Base-by-base conservation (phyloP, 2,888 invertebrate species). In the Protophormia terraenovae region DNA sequence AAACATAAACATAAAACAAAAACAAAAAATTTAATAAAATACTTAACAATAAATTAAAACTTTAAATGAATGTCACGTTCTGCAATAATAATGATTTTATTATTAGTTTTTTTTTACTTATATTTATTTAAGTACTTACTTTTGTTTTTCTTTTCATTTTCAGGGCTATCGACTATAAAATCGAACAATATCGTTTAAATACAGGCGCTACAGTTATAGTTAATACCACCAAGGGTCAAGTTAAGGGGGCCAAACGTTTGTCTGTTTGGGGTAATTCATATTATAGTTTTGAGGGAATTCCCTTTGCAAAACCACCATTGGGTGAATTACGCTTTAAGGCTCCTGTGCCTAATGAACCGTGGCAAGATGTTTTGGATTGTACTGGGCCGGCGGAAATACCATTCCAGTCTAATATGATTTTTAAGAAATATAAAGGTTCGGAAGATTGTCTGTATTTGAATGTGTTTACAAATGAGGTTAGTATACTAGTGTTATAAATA, bases 381-480 rank as follows among this genome's bases (percentile, higher is more conserved):
- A 91, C 92, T 0, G 87, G 89, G 5, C 89, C 92, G 50, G 91
- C 91, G 0, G 89, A 91, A 16, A 88, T 90, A 67, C 92, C 92
- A 14, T 86, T 92, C 75, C 93, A 93, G 83, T 88, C 89, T 2
- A 90, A 92, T 87, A 86, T 89, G 45, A 87, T 92, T 19, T 89
- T 90, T 45, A 87, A 90, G 12, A 91, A 92, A 83, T 89, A 90
- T 64, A 90, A 93, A 8, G 94, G 94, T 35, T 90, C 91, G 2
- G 94, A 94, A 89, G 94, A 94, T 88, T 94, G 94, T 84, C 88
- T 94, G 3, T 93, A 93, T 87, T 87, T 94, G n/a, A 94, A 94
- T 89, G 93, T 94, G 0, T 93, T 90, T 41, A 91, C 91, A 8
- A 92, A 90, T 75, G 89, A 91, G 83, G 93, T 92, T 72, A 90